Conservation (phyloP, 2,113 vertebrate species). For the Cyanocitta stelleri region DNA sequence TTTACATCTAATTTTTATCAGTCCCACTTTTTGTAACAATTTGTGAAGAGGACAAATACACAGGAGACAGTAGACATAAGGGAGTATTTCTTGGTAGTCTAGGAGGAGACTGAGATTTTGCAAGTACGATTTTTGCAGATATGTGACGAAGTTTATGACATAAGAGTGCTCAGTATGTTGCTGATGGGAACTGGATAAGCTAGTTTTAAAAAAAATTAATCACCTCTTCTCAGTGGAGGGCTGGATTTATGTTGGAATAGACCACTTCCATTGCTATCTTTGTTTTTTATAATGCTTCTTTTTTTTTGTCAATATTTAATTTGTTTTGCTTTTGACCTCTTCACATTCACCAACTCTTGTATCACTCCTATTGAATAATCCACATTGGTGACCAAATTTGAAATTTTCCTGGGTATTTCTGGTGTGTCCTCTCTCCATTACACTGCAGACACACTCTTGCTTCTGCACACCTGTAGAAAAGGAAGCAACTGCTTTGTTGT, state of each 20-base stretch:
- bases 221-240: not conserved
- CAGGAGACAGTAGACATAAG: not conserved
- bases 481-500: not conserved
- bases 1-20: not conserved
- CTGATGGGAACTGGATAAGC: not conserved
- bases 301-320: not conserved
- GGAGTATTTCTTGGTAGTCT: not conserved
- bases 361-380: not conserved
- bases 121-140: not conserved
- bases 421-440: not conserved
- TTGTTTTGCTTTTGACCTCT: not conserved
- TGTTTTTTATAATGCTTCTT: not conserved
- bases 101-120: not conserved
- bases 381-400: not conserved
- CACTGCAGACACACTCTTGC: not conserved
- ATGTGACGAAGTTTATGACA: not conserved
- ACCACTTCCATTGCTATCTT: not conserved
- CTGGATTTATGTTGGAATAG: not conserved
- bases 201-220: not conserved
- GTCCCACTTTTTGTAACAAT: not conserved
- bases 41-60: not conserved
- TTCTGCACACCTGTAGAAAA: not conserved
- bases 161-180: not conserved
- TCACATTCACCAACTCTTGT: accelerated
- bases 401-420: not conserved